Base-by-base conservation (phyloP, 2,888 invertebrate genomes). In the Emmelina monodactyla region DNA sequence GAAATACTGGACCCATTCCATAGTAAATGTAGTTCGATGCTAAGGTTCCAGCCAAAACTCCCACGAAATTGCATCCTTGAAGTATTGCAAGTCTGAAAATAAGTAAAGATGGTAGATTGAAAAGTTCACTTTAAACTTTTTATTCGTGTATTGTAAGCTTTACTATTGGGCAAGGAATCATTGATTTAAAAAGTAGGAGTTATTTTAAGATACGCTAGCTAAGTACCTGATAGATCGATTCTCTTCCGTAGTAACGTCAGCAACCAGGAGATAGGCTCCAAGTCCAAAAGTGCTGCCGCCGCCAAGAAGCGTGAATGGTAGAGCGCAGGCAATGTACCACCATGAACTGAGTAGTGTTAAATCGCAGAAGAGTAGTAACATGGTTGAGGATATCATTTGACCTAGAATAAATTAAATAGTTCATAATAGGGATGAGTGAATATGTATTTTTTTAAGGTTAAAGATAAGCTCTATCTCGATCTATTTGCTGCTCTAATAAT, bases 281-380 rank as follows among this genome's bases (percentile, higher is more conserved):
- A 44, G 9, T 11, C 38, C 31, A 9, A 44, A 13, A 10, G 37
- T 38, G n/a, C 33, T 39, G 33, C 30, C 37, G 1, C 43, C 43
- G 2, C 43, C 43, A 7, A 40, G 10, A 22, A 44, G 14, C 2
- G 41, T 30, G 9, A 35, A 38, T 6, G 43, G 43, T 9, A 42
- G 30, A 1, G 36, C 30, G 28, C 42, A 40, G 1, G 38, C 3
- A n/a, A 42, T 35, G 13, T 39, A 44, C 40, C 42, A 44, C 35
- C 41, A 44, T 3, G 43, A 25, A 31, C 34, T 35, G 22, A 44
- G 22, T 2, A 16, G 19, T 3, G 31, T n/a, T 5, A 35, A 14
- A 13, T 9, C 13, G 25, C 39, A 33, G 32, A 41, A 29, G 2
- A 29, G 12, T 2, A 29, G 3, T 9, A 14, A 7, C 3, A 29